Evolutionary conservation across 2,888 invertebrate genomes (phyloP).

Genomic region (Brachypterus glaber): DNA sequence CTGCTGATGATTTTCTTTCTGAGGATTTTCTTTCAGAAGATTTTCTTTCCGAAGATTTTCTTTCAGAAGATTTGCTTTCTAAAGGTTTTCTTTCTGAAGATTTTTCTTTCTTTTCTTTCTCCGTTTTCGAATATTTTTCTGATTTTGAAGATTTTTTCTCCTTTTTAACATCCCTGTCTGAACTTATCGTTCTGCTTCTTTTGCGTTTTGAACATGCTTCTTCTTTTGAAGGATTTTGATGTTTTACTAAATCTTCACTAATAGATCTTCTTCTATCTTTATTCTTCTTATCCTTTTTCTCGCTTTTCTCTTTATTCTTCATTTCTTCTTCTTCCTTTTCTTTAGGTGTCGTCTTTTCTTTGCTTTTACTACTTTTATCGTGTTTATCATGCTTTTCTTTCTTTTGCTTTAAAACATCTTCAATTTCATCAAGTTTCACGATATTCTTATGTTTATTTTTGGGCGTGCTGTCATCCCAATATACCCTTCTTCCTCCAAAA

Average conservation of each 20-base stretch:
- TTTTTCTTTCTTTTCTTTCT: slow-evolving; percentile 10
- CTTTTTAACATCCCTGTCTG: not conserved
- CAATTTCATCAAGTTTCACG: too few species aligned
- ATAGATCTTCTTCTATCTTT: not conserved
- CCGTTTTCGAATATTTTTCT: slow-evolving; percentile 2
- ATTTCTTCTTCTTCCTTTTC: slow-evolving; percentile 4
- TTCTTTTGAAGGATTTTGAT: slow-evolving; percentile 3
- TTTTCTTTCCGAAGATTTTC: not conserved
- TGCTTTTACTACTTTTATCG: too few species aligned
- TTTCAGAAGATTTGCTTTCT: not conserved
- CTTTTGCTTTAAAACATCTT: too few species aligned
- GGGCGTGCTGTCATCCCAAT: too few species aligned
- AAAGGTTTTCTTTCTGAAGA: not conserved
- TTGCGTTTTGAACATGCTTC: not conserved
- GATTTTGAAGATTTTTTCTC: slow-evolving; percentile 3
- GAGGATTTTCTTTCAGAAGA: too few species aligned
- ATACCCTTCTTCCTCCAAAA: too few species aligned
- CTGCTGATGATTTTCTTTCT: too few species aligned
- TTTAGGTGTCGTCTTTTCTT: not conserved
- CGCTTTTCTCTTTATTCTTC: slow-evolving; percentile 7
- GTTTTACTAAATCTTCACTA: not conserved
- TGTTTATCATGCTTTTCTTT: too few species aligned
- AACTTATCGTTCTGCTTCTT: too few species aligned
- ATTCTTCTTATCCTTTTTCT: slow-evolving; percentile 6
- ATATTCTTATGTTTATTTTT: too few species aligned